Percentiles rank a stretch among this genome's conserved stretches.
Conservation (phyloP, 2,888 invertebrate genomes). For the Trileptium ribeirensis region DNA sequence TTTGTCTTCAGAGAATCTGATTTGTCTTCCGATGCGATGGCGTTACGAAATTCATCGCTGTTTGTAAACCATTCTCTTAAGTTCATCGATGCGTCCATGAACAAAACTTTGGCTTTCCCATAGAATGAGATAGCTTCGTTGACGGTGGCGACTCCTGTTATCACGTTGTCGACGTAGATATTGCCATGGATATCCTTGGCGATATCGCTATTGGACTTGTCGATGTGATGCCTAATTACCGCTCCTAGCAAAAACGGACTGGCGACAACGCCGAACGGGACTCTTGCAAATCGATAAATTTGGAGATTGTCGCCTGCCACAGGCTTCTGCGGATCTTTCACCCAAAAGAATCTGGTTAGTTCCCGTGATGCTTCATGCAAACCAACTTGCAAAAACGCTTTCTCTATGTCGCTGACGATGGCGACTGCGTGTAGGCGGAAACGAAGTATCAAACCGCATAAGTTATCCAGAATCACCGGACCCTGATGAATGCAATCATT, state of each 20-base stretch:
- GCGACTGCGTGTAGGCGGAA: constrained; percentile 28
- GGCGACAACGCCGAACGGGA: constrained; percentile 35
- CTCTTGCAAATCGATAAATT: constrained; percentile 29
- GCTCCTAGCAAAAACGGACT: constrained; percentile 32
- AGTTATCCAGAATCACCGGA: constrained; percentile 25
- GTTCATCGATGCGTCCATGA: not conserved
- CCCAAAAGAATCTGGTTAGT: not conserved
- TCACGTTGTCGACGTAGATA: constrained; percentile 9
- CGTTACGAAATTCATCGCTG: not conserved
- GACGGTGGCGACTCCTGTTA: not conserved
- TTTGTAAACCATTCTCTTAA: constrained; percentile 1
- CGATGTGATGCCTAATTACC: constrained; percentile 26
- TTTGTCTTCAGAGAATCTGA: not conserved
- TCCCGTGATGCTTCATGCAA: constrained; percentile 30
- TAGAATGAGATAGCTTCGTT: not conserved
- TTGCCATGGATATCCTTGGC: not conserved
- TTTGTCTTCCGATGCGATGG: not conserved
- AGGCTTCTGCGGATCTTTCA: not conserved
- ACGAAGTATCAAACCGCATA: constrained; percentile 28
- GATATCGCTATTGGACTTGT: not conserved
- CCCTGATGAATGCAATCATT: constrained; percentile 35
- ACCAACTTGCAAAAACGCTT: constrained; percentile 33
- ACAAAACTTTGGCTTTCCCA: not conserved
- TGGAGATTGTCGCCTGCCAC: constrained; percentile 28
- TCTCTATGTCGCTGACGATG: constrained; percentile 12